Conservation (phyloP, 30 jellyfish, hydroid and myxozoan species). For the Sanderia malayensis region DNA sequence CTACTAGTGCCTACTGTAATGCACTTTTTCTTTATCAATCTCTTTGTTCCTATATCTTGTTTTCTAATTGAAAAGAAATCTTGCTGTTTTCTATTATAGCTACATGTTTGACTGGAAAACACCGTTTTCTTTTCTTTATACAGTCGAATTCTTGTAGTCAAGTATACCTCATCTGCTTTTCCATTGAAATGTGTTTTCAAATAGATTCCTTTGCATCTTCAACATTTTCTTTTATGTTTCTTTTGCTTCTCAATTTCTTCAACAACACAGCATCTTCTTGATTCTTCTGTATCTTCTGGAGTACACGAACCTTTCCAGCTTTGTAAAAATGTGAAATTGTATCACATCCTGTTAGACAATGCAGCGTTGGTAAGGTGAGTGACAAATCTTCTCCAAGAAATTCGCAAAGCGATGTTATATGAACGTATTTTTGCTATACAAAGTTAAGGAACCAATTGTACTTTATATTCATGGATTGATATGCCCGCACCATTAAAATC, state of each 20-base stretch:
- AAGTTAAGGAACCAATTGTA: constrained; percentile 32
- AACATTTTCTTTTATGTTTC: neutral
- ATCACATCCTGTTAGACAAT: neutral
- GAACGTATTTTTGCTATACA: constrained; percentile 42
- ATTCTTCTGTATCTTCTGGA: constrained; percentile 10
- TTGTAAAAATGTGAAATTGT: neutral
- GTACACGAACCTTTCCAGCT: constrained; percentile 32
- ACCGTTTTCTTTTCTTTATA: too few species aligned
- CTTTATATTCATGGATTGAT: constrained; percentile 3
- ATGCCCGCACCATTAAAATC: constrained; percentile 23
- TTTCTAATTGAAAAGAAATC: too few species aligned
- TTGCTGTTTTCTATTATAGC: too few species aligned
- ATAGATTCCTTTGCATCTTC: neutral
- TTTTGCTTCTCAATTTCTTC: neutral
- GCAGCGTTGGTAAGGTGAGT: neutral
- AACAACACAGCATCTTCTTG: neutral
- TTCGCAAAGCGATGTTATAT: constrained; percentile 22
- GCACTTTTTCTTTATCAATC: too few species aligned
- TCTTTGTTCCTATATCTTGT: too few species aligned
- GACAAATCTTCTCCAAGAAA: constrained; percentile 29
- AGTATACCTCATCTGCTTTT: too few species aligned
- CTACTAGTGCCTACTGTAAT: too few species aligned
- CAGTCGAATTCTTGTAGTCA: too few species aligned
- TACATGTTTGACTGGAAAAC: too few species aligned
- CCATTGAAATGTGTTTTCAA: too few species aligned